phyloP scores from a whole-genome alignment of 2,797 vertebrate species.

The Cyclura pinguis region DNA sequence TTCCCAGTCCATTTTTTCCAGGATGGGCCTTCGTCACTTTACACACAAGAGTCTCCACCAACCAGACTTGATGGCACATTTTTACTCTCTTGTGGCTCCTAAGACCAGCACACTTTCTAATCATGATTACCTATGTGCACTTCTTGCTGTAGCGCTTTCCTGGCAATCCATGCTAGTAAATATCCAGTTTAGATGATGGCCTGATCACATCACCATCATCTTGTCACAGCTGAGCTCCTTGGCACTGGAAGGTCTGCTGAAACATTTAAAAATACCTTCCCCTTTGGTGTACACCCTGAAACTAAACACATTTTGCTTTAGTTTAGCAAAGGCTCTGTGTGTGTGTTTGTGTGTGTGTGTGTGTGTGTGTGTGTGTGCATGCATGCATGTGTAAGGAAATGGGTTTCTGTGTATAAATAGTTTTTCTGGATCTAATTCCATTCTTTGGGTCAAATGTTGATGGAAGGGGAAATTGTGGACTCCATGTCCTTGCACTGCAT shows the following conservation, averaged over 20 bases:
- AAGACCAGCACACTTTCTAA: neutral
- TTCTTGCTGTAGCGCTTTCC: neutral
- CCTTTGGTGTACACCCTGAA: neutral
- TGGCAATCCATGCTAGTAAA: neutral
- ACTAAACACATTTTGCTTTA: neutral
- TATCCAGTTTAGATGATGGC: neutral
- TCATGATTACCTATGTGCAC: neutral
- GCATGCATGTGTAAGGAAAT: neutral
- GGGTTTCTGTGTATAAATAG: neutral
- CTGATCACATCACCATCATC: neutral
- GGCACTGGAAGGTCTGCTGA: neutral
- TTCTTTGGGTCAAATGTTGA: neutral
- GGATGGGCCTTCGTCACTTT: neutral
- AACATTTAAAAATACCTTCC: constrained; percentile 8
- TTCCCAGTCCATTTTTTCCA: constrained; percentile 12
- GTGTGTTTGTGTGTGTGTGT: neutral
- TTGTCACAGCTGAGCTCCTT: neutral
- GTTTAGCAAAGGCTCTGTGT: neutral
- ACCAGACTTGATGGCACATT: neutral
- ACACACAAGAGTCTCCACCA: constrained; percentile 9
- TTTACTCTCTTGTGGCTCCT: neutral
- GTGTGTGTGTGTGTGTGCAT: too few species aligned
- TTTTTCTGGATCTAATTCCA: neutral
- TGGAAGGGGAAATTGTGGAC: neutral
- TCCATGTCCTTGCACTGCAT: neutral